Conservation (phyloP, 2,113 vertebrate genomes). For the Eptesicus fuscus region DNA sequence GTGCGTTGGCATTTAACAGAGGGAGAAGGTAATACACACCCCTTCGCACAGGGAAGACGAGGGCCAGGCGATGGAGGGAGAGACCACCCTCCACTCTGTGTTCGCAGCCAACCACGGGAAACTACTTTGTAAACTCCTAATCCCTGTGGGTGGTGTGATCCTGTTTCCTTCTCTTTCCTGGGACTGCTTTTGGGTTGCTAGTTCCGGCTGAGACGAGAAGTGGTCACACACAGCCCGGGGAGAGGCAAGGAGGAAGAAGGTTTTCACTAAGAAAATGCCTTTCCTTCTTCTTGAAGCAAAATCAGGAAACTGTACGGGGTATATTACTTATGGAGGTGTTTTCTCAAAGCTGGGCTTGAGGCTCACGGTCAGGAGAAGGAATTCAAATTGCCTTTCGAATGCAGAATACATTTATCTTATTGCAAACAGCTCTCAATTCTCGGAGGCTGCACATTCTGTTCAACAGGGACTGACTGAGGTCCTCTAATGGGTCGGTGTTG, state of each 20-base stretch:
- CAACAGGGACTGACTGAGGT: background rate
- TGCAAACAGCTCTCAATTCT: background rate
- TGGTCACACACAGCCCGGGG: constrained; percentile 8
- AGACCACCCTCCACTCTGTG: constrained; percentile 35
- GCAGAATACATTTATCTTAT: background rate
- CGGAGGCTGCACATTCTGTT: background rate
- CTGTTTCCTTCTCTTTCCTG: constrained; percentile 67
- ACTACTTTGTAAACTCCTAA: constrained; percentile 44
- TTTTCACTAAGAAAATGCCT: background rate
- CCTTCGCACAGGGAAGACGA: background rate
- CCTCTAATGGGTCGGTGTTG: background rate
- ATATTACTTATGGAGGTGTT: background rate
- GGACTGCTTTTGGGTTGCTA: constrained; percentile 24
- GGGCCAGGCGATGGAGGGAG: background rate
- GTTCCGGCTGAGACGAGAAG: constrained; percentile 43
- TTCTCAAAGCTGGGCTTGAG: background rate
- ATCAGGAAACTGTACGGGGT: background rate
- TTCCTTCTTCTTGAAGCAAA: constrained; percentile 20
- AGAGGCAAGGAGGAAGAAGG: background rate
- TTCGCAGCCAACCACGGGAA: constrained; percentile 22
- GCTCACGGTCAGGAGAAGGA: background rate
- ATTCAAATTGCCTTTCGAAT: background rate
- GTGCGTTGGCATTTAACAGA: constrained; percentile 39
- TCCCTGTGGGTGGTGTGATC: constrained; percentile 51
- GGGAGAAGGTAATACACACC: background rate